Evolutionary conservation across 2,888 invertebrate genomes (phyloP).

Genomic region (Caenorhabditis sp.): DNA sequence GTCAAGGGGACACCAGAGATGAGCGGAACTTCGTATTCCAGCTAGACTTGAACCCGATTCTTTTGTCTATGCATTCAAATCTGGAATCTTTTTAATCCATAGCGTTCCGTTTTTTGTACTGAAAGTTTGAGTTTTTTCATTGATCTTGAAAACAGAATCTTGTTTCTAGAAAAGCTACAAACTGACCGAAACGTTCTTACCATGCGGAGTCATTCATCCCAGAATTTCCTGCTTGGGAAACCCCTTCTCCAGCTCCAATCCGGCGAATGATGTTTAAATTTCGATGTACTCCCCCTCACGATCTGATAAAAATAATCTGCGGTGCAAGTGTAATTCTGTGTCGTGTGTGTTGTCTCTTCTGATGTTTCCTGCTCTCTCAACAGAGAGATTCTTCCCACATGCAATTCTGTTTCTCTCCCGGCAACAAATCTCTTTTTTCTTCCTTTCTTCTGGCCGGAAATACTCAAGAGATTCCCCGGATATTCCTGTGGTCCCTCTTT

Average conservation of each 20-base stretch:
- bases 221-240: no score
- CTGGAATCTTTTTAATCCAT: no score
- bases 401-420: conserved; percentile 36
- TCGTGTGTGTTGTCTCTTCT: conserved; percentile 13
- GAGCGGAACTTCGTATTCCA: no score
- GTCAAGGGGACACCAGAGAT: no score
- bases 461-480: conserved; percentile 32
- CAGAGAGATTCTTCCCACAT: conserved; percentile 29
- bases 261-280: conserved; percentile 11
- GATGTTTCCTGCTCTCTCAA: conserved; percentile 8
- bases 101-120: no score
- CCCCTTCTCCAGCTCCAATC: conserved; percentile 1
- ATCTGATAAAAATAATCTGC: conserved; percentile 59
- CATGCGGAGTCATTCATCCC: no score
- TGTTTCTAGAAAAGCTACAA: no score
- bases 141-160: no score
- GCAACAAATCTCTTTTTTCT: conserved; percentile 42
- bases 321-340: conserved; percentile 48
- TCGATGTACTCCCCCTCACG: conserved; percentile 27
- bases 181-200: no score
- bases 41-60: no score
- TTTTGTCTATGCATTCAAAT: no score
- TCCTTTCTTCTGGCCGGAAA: conserved; percentile 42
- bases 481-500: not conserved
- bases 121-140: no score